Evolutionary conservation across 2,888 invertebrate species (phyloP).

Genomic region (Drosophila subsilvestris): DNA sequence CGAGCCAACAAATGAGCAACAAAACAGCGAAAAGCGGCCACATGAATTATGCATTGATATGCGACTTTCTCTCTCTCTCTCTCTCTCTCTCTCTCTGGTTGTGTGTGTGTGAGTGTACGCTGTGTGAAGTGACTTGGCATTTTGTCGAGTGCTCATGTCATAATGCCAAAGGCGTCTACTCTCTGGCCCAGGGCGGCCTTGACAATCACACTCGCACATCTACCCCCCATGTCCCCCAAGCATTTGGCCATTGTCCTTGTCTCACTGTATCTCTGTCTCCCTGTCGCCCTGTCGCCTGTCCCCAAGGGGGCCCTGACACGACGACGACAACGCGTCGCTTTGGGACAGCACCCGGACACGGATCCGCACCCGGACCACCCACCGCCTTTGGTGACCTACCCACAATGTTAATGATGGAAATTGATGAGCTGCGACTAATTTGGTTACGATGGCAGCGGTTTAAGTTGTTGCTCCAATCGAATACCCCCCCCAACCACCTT

Average conservation of each 20-base stretch:
- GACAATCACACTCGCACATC: slow-evolving; percentile 8
- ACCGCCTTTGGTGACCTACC: slow-evolving; percentile 4
- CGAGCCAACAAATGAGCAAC: slow-evolving; percentile 1
- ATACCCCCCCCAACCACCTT: slow-evolving; percentile 14
- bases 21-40: slow-evolving; percentile 28
- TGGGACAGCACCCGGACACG: not conserved
- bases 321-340: too few relatives aligned
- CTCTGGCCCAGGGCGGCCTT: slow-evolving; percentile 12
- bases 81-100: not conserved
- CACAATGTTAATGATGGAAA: slow-evolving; percentile 34
- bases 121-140: slow-evolving; percentile 11
- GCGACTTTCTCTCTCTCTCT: not conserved
- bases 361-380: too few relatives aligned
- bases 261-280: too few relatives aligned
- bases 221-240: not conserved
- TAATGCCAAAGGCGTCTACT: slow-evolving; percentile 4
- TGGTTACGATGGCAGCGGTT: slow-evolving; percentile 32
- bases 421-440: slow-evolving; percentile 49
- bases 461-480: slow-evolving; percentile 37
- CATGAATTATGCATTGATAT: slow-evolving; percentile 47
- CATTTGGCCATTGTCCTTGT: not conserved
- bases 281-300: too few relatives aligned
- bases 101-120: slow-evolving; percentile 14
- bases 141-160: slow-evolving; percentile 33
- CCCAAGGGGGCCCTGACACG: too few relatives aligned